Conservation (phyloP, 2,113 vertebrate genomes). For the Corydoras maculifer region DNA sequence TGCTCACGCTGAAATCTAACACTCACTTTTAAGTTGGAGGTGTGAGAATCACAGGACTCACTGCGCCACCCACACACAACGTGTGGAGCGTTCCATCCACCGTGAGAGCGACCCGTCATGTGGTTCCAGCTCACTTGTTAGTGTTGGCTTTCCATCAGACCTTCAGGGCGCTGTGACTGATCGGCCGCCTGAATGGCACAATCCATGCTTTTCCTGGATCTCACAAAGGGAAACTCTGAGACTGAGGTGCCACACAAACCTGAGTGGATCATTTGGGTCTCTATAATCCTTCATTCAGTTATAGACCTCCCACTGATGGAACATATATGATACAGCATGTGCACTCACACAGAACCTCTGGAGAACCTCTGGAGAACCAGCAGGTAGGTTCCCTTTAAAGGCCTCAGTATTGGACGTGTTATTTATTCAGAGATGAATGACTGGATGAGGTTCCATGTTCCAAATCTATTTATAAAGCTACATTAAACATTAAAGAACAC, state of each 20-base stretch:
- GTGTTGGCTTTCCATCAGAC: constrained; percentile 30
- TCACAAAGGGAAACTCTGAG: constrained; percentile 29
- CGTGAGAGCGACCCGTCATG: constrained; percentile 35
- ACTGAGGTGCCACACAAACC: constrained; percentile 25
- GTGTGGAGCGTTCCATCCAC: constrained; percentile 21
- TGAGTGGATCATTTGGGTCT: constrained; percentile 18
- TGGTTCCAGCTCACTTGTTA: constrained; percentile 40
- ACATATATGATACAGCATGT: not conserved
- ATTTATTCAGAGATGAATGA: too few species aligned
- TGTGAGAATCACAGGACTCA: constrained; percentile 2
- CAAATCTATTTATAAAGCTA: too few species aligned
- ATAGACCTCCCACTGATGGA: constrained; percentile 9
- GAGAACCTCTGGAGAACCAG: too few species aligned
- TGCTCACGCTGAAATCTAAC: constrained; percentile 22
- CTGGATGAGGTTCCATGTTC: too few species aligned
- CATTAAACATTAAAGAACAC: too few species aligned
- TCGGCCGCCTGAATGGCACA: constrained; percentile 23
- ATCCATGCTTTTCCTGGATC: constrained; percentile 39
- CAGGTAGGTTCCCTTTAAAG: too few species aligned
- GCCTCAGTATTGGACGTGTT: too few species aligned
- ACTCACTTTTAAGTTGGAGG: constrained; percentile 12
- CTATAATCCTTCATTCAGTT: not conserved
- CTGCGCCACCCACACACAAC: constrained; percentile 36
- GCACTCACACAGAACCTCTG: not conserved
- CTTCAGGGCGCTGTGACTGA: constrained; percentile 17